Conservation (phyloP, 2,888 invertebrate genomes). For the Drosophila tripunctata region DNA sequence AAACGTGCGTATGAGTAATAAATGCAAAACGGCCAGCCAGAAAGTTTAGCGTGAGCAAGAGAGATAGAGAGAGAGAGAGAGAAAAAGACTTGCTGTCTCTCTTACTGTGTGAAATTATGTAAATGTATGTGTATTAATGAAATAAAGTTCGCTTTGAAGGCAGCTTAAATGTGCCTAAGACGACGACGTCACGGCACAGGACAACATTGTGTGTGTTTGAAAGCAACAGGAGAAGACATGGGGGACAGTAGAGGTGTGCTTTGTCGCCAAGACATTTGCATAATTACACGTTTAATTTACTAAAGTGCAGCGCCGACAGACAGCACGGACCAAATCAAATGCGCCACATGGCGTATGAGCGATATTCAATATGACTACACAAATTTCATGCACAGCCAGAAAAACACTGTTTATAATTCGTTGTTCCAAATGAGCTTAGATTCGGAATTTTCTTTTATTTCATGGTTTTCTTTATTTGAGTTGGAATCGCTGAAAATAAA, state of each 20-base stretch:
- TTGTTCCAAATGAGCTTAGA: no score
- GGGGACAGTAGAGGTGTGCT: slow-evolving; percentile 49
- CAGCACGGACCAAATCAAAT: slow-evolving; percentile 24
- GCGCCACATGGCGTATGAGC: slow-evolving; percentile 52
- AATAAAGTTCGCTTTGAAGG: slow-evolving; percentile 73
- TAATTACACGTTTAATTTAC: slow-evolving; percentile 77
- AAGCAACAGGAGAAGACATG: background rate
- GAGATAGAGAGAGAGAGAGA: background rate
- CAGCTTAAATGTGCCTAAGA: slow-evolving; percentile 56
- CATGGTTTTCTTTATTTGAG: no score
- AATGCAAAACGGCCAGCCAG: slow-evolving; percentile 51
- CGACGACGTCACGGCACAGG: slow-evolving; percentile 29
- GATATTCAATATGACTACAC: slow-evolving; percentile 65
- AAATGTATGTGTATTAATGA: slow-evolving; percentile 75
- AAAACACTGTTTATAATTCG: no score
- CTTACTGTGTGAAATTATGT: slow-evolving; percentile 58
- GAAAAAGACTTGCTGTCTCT: slow-evolving; percentile 17
- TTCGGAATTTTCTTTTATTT: no score
- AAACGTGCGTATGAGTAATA: slow-evolving; percentile 76
- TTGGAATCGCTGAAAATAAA: no score
- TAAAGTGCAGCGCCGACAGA: slow-evolving; percentile 62
- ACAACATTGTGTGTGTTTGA: slow-evolving; percentile 42
- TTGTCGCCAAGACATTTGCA: slow-evolving; percentile 75
- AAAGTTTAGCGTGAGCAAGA: slow-evolving; percentile 1
- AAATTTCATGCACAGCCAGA: no score